Evolutionary conservation across 2,797 vertebrate genomes (phyloP).

Genomic region (Poeciliopsis infans): DNA sequence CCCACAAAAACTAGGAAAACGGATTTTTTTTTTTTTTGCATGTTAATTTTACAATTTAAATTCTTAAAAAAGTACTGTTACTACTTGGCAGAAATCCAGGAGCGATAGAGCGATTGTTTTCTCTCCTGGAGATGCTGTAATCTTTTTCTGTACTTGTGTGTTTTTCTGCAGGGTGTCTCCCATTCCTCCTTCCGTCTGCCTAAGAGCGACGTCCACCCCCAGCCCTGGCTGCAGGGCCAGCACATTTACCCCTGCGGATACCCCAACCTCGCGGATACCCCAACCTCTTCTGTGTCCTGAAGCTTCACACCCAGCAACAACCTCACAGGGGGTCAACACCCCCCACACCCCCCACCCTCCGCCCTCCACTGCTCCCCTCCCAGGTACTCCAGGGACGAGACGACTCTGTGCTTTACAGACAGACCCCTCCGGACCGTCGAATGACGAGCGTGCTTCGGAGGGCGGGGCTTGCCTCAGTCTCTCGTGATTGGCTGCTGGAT

Average conservation of each 20-base stretch:
- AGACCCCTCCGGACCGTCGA: constrained; percentile 74
- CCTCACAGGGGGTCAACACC: constrained; percentile 38
- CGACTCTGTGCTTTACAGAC: constrained; percentile 77
- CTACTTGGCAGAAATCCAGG: background rate
- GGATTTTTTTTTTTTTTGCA: background rate
- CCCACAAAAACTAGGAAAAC: background rate
- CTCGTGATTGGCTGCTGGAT: constrained; percentile 96
- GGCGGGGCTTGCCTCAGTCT: constrained; percentile 95
- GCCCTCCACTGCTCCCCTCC: constrained; percentile 7
- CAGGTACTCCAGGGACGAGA: constrained; percentile 44
- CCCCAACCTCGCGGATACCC: background rate
- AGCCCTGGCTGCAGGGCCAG: constrained; percentile 17
- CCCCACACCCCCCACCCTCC: background rate
- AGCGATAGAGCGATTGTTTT: background rate
- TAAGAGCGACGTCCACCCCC: constrained; percentile 40
- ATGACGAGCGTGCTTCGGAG: constrained; percentile 84
- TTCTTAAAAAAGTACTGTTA: background rate
- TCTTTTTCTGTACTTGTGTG: constrained; percentile 15
- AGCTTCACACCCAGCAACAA: constrained; percentile 7
- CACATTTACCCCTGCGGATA: background rate
- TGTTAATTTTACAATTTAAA: background rate
- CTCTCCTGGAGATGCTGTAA: background rate
- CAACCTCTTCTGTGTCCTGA: background rate
- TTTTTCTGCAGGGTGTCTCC: constrained; percentile 51
- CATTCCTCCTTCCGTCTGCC: constrained; percentile 17